phyloP scores from a whole-genome alignment of 2,888 invertebrate genomes.

The Busseola fusca region DNA sequence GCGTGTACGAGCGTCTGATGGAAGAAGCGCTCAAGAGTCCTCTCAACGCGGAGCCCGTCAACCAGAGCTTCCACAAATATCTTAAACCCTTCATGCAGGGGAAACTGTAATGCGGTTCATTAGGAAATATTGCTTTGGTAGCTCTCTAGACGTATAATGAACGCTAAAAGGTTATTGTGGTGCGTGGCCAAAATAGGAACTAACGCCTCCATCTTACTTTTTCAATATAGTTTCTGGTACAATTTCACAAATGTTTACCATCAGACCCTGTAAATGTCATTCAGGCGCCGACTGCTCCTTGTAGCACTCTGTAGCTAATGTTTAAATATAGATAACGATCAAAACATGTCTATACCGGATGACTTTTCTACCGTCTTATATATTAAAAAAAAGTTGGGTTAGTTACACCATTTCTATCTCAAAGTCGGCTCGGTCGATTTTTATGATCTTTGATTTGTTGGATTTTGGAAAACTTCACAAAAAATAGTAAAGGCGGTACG shows the following conservation, averaged over 20 bases:
- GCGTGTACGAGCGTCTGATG: constrained; percentile 94
- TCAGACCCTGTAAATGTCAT: not conserved
- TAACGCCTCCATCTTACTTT: not conserved
- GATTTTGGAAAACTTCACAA: too few species aligned
- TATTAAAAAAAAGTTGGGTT: not conserved
- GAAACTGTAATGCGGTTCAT: constrained; percentile 87
- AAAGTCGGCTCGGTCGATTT: not conserved
- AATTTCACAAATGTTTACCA: not conserved
- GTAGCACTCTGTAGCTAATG: not conserved
- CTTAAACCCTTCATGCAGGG: constrained; percentile 94
- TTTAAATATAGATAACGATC: not conserved
- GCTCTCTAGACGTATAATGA: constrained; percentile 30
- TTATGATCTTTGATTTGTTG: too few species aligned
- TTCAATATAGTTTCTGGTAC: not conserved
- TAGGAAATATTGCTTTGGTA: constrained; percentile 18
- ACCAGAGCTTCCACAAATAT: constrained; percentile 92
- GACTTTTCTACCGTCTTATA: not conserved
- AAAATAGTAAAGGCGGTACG: not conserved
- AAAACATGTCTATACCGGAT: not conserved
- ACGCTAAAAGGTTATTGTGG: not conserved
- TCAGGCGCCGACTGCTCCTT: not conserved
- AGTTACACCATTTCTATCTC: not conserved
- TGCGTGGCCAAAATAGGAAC: not conserved
- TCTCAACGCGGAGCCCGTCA: constrained; percentile 94
- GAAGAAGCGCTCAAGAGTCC: constrained; percentile 94